These are phyloP conservation scores for Myoxocephalus aenaeus DNA, from an alignment of 2,797 vertebrate species.

Conservation along the genomic window DNA sequence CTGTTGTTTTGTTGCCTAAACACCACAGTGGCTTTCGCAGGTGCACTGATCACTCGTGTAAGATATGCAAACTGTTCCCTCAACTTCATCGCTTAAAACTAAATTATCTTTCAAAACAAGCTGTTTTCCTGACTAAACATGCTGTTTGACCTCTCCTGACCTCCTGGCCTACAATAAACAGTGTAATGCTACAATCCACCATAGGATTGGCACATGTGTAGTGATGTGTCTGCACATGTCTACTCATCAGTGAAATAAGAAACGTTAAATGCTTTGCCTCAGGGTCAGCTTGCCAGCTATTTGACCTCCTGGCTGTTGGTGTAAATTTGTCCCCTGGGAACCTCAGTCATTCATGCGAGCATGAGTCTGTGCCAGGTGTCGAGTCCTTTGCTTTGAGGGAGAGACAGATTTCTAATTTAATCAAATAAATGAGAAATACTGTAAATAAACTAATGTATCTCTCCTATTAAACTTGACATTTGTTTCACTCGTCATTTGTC, in stretches of 20 bases:
- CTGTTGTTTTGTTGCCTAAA: too few relatives aligned
- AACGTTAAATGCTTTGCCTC: constrained; percentile 1
- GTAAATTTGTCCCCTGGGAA: constrained; percentile 27
- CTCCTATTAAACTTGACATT: neutral
- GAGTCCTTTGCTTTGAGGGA: constrained; percentile 35
- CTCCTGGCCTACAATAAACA: constrained; percentile 15
- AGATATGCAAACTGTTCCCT: neutral
- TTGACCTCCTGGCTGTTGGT: constrained; percentile 2
- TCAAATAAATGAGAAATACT: neutral
- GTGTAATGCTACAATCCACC: neutral
- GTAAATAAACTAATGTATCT: neutral
- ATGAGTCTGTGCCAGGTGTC: constrained; percentile 4
- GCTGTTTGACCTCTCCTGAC: constrained; percentile 21
- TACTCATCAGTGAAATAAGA: constrained; percentile 57
- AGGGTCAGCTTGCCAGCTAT: neutral
- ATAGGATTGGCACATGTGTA: neutral
- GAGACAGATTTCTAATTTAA: neutral
- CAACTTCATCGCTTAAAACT: neutral
- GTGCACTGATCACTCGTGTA: neutral
- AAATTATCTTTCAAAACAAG: neutral
- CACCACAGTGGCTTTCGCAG: too few relatives aligned
- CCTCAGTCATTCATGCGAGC: constrained; percentile 16
- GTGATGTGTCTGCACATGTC: neutral
- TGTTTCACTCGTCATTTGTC: neutral
- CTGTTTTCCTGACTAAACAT: neutral